Evolutionary conservation across 2,113 vertebrate species (phyloP).

Genomic region (Otis tarda): DNA sequence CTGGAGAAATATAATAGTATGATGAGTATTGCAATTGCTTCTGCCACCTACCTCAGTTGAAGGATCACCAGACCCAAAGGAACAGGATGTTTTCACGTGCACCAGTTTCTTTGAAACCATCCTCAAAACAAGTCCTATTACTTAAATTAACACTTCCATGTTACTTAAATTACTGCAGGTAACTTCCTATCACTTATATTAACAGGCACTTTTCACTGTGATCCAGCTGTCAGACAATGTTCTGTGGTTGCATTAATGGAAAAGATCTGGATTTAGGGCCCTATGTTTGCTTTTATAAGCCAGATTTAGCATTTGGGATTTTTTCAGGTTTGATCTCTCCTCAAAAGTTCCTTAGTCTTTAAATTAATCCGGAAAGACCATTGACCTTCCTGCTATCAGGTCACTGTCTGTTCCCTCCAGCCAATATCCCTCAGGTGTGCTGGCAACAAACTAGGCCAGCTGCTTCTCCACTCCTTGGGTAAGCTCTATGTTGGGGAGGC

Average conservation of each 20-base stretch:
- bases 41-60: background rate
- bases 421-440: background rate
- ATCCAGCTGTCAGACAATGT: background rate
- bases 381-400: background rate
- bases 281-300: background rate
- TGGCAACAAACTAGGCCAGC: background rate
- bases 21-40: background rate
- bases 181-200: background rate
- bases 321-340: background rate
- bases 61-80: background rate
- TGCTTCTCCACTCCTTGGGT: background rate
- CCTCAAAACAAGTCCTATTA: background rate
- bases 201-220: background rate
- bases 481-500: background rate
- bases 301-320: background rate
- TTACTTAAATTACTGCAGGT: background rate
- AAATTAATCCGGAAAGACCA: background rate
- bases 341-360: background rate
- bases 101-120: background rate
- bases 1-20: background rate
- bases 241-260: background rate
- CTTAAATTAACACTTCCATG: background rate
- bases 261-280: background rate
- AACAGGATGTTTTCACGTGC: background rate
- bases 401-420: background rate